Base-by-base conservation (phyloP, 2,113 vertebrate genomes). In the Notarius quadriscutis region DNA sequence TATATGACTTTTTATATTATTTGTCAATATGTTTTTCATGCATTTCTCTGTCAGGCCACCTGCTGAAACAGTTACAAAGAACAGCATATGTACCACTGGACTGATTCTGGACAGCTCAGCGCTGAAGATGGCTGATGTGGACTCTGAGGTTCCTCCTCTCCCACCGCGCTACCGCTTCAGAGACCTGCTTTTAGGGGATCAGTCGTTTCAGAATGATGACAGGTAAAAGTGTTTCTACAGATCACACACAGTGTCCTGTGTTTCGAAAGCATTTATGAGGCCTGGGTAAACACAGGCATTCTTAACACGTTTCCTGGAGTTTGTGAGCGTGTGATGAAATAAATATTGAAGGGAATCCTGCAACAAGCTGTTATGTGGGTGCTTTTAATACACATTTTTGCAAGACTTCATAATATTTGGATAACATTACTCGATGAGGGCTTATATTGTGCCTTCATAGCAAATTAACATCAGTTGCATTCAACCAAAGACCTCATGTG, bases 121-220 rank as follows among this genome's bases (percentile, higher is more conserved):
- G 83, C 94, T 97, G 89, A 96, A 94, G 92, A 97, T 99, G 95
- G 96, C 94, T 2, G 97, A 98, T 74, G 94, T 97, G 95, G 97
- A 99, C 88, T 93, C 97, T 0, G 98, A 97, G 94, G 97, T 98
- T 86, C 95, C 97, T 86, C 97, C 97, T 2, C 93, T 99, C 83
- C 98, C 97, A 0, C 98, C 98, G 34, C 95, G 98, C 12, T 99
- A 98, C 93, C 97, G 97, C 86, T 98, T 99, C 94, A 96, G 98
- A 88, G 98, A 99, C 92, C 92, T 99, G 91, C 96, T 99, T 87
- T 94, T 99, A 69, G 98, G 98, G n/a, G 98, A 99, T 91, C 98
- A 97, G 92, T 95, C 95, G 17, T 97, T 97, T 92, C 97, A 96
- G 92, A 97, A 96, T 87, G 98, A 99, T 78, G 98, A 99, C 96